Evolutionary conservation across 2,888 invertebrate species (phyloP), one percentile per base, ranked within the genome.

Genomic region (Odontocolon sp.): DNA sequence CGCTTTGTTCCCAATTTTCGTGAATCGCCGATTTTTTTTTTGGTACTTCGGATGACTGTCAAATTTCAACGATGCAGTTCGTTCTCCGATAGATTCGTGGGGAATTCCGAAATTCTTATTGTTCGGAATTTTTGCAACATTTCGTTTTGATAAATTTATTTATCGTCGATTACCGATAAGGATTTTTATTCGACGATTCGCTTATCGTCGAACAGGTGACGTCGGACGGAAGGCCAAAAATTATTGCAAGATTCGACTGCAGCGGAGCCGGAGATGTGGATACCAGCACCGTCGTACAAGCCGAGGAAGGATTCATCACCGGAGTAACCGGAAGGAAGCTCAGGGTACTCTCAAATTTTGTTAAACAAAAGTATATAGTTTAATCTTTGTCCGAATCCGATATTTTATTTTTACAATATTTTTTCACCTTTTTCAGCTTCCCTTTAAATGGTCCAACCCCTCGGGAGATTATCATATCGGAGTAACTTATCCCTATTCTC

Each of bases 241-340:
- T 99, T 57, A 94, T 99, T 86, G 98, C 98, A 90, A 93, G 99
- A 76, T 96, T 95, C 88, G 99, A 99, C 92, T 98, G 98, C 87
- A 97, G 97, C 84, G 99, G 99, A 16, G 96, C 97, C 87, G 99
- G 99, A 2, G 99, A 99, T 93, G 98, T 99, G 68, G 97, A 97
- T 90, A 98, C 97, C 4, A 95, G 95, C 61, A 95, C 94, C 74
- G 92, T 95, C 79, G 94, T 95, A 4, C 93, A 93, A 74, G 92
- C 92, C 0, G 90, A 91, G 33, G 95, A 97, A 87, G 97, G 96
- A 33, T 91, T 91, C 83, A 94, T 98, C 80, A 94, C 94, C 86
- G 98, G 98, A 63, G 88, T 98, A 14, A 96, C 97, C 73, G 99
- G 99, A 21, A 93, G 97, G 78, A 95, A 94, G 88, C 91, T 99